Evolutionary conservation across 2,113 vertebrate genomes (phyloP).

Genomic region (Nesoenas mayeri): DNA sequence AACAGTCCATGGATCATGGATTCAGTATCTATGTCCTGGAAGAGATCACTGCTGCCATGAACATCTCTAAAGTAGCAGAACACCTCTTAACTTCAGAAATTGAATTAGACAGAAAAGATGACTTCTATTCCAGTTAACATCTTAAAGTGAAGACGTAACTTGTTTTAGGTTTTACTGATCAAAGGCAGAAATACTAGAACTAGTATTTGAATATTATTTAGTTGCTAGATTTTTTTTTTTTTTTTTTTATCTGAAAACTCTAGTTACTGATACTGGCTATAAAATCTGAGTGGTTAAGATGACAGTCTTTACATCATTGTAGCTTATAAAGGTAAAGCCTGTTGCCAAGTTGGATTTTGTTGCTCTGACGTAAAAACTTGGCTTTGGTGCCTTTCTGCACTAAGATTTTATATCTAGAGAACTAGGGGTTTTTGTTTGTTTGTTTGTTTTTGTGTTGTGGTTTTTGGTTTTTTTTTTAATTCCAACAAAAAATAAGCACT

Average conservation of each 20-base stretch:
- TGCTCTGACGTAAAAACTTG: background rate
- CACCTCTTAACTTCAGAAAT: background rate
- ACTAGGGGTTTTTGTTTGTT: background rate
- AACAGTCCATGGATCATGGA: background rate
- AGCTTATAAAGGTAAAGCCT: background rate
- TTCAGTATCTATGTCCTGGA: background rate
- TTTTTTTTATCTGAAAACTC: background rate
- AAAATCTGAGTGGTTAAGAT: background rate
- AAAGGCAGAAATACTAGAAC: background rate
- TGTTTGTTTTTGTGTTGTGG: too few relatives aligned
- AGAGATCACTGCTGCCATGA: background rate
- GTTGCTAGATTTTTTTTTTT: background rate
- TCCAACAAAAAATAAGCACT: background rate
- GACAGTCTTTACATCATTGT: background rate
- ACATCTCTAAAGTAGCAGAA: background rate
- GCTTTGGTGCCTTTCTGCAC: background rate
- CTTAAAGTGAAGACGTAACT: background rate
- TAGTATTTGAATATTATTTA: background rate
- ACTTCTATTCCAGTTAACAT: background rate
- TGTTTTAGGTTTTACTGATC: background rate
- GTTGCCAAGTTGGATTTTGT: background rate
- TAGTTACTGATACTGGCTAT: background rate
- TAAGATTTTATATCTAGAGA: background rate
- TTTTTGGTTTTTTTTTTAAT: background rate
- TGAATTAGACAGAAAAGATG: background rate